Base-by-base conservation (phyloP, 1,140 invertebrate genomes). In the Drosophila murphyi region DNA sequence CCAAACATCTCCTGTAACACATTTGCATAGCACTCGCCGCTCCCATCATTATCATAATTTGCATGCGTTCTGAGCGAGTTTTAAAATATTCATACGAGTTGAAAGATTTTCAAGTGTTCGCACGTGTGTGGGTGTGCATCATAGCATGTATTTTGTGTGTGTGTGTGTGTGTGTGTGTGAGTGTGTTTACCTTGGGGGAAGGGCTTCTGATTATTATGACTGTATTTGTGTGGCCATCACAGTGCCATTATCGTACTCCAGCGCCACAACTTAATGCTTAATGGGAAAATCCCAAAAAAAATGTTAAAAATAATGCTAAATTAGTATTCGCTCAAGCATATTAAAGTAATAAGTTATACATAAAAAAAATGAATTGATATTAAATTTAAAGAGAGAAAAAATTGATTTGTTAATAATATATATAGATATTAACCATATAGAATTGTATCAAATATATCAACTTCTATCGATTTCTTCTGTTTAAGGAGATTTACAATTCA, bases 1-100 rank as follows among this genome's bases (percentile, higher is more conserved):
- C 63, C 63, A 20, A 20, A 20, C 20, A 43, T 31, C 56, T 34
- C 47, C 29, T 31, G n/a, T 12, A 55, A 39, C 12, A 52, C 65
- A 64, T 68, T 62, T 60, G 47, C 68, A 72, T 64, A 78, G 78
- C 76, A 71, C 82, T 79, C 76, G 55, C 78, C 75, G 34, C 52
- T 70, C 60, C 56, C 83, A 72, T 87, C 83, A 87, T 87, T 87
- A 87, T 87, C 83, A 87, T 87, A 87, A 87, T 87, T 87, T 87
- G 80, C 80, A 82, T 87, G 77, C 62, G 82, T 72, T 75, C 62
- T 41, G 62, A 65, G 72, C 60, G 74, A 72, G 77, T 72, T 88
- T 87, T 87, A 88, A 87, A 87, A 87, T 83, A 87, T 87, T 87
- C 83, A 87, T 88, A 70, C 60, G 76, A 88, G 80, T 72, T 65